Base-by-base conservation (phyloP, 1,140 invertebrate species). In the Heliconius nattereri region DNA sequence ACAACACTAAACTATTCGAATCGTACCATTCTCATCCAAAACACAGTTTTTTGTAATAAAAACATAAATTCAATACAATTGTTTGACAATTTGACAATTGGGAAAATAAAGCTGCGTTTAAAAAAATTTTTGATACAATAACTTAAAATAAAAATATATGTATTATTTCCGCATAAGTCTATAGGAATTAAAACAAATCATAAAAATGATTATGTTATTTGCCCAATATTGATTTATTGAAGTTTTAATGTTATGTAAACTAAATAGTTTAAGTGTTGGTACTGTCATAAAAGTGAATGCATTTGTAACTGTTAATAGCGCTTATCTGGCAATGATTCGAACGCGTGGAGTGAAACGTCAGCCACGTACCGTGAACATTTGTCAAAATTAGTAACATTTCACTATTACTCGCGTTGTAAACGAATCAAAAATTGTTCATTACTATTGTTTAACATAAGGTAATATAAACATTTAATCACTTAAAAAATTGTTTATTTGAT, bases 261-360 rank as follows among this genome's bases (percentile, higher is more conserved):
- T 52, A 29, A 45, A 52, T 29, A 52, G 1, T 23, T 73, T 73
- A 2, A 29, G 7, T 16, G 6, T 35, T 11, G 19, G 3, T 70
- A 49, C 16, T 71, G 7, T 32, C n/a, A 2, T 19, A 23, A 26
- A 57, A 37, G 3, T 75, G 85, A 86, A 88, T 71, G 85, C 78
- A 83, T 11, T 74, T 32, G 19, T 82, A 87, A 82, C 75, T 77
- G 66, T 82, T 72, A 54, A 37, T 37, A 37, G 32, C 32, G 23
- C 57, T 26, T 73, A 77, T 57, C 71, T 89, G 85, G 91, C 87
- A 91, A 91, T 73, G 54, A 83, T 86, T 85, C 85, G 86, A 83
- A 91, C 89, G 93, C 93, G 92, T 94, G 93, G 92, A 93, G 87
- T 91, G 92, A 93, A 94, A 93, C 89, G 92, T 93, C 92, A 93